A percentile compares a stretch with the other conserved stretches of the same genome.
These are phyloP conservation scores for Papilio dardanus DNA, from an alignment of 1,140 invertebrate genomes.

Conservation along the genomic window DNA sequence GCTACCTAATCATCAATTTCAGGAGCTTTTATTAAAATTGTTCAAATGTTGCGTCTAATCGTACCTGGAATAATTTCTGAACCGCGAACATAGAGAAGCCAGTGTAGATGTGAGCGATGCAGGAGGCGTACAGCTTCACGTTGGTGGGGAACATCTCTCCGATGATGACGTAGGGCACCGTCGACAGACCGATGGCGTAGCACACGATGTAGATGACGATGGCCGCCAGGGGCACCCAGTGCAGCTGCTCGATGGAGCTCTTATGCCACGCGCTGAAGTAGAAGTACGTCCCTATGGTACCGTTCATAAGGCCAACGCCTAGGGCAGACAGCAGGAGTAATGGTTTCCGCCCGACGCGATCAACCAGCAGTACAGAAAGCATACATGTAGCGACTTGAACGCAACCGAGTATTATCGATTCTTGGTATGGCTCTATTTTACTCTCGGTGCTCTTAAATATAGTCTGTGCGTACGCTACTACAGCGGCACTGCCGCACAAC, in stretches of 20 bases:
- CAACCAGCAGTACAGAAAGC: constrained; percentile 86
- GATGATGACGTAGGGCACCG: constrained; percentile 88
- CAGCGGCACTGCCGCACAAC: constrained; percentile 88
- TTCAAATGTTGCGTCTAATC: neutral
- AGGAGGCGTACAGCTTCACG: constrained; percentile 87
- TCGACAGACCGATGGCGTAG: constrained; percentile 87
- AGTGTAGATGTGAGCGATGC: constrained; percentile 87
- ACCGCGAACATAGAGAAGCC: constrained; percentile 89
- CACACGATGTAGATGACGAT: constrained; percentile 87
- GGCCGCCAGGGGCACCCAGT: constrained; percentile 85
- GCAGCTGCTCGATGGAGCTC: constrained; percentile 65
- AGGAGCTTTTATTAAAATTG: too few species aligned
- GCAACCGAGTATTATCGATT: constrained; percentile 86
- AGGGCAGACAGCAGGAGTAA: constrained; percentile 85
- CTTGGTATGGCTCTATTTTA: constrained; percentile 76
- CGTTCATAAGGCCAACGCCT: constrained; percentile 82
- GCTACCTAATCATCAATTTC: too few species aligned
- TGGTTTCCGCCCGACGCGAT: constrained; percentile 87
- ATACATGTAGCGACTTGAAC: constrained; percentile 86
- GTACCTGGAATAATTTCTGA: constrained; percentile 87
- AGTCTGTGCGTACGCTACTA: constrained; percentile 88
- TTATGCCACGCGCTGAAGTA: constrained; percentile 69
- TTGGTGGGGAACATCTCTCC: constrained; percentile 89
- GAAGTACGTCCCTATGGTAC: constrained; percentile 84
- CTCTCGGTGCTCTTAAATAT: constrained; percentile 85